phyloP scores from a whole-genome alignment of 2,797 vertebrate species.

The Sebastiscus tertius region DNA sequence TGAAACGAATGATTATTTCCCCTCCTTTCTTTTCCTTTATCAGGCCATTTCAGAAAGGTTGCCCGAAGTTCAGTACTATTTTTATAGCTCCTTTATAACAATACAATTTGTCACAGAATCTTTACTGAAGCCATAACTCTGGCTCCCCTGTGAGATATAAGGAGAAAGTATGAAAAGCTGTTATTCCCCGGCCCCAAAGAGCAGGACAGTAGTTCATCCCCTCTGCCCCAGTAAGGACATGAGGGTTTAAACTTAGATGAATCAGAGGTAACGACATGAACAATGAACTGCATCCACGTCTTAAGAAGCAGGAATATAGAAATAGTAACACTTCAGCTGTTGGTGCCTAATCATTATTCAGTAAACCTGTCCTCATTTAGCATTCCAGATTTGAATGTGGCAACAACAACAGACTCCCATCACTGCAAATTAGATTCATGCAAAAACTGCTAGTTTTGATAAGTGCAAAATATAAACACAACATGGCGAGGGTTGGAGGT shows the following conservation, averaged over 20 bases:
- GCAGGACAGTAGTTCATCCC: neutral
- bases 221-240: neutral
- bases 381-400: slow-evolving; percentile 21
- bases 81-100: slow-evolving; percentile 50
- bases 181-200: neutral
- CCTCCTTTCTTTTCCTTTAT: slow-evolving; percentile 44
- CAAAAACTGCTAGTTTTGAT: slow-evolving; percentile 54
- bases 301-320: neutral
- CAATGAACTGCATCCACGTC: neutral
- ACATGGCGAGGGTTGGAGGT: slow-evolving; percentile 37
- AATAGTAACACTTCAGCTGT: neutral
- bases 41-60: slow-evolving; percentile 51
- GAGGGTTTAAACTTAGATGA: neutral
- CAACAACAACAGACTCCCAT: slow-evolving; percentile 39
- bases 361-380: slow-evolving; percentile 23
- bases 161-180: slow-evolving; percentile 27
- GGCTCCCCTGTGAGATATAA: slow-evolving; percentile 20
- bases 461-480: slow-evolving; percentile 53
- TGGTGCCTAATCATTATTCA: slow-evolving; percentile 36
- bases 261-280: slow-evolving; percentile 6
- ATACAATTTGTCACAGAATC: slow-evolving; percentile 65
- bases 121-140: slow-evolving; percentile 28
- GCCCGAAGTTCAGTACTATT: slow-evolving; percentile 53
- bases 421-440: slow-evolving; percentile 53
- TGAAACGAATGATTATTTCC: slow-evolving; percentile 54